phyloP scores from a whole-genome alignment of 1,140 invertebrate species.

The Drosophila oshimai region DNA sequence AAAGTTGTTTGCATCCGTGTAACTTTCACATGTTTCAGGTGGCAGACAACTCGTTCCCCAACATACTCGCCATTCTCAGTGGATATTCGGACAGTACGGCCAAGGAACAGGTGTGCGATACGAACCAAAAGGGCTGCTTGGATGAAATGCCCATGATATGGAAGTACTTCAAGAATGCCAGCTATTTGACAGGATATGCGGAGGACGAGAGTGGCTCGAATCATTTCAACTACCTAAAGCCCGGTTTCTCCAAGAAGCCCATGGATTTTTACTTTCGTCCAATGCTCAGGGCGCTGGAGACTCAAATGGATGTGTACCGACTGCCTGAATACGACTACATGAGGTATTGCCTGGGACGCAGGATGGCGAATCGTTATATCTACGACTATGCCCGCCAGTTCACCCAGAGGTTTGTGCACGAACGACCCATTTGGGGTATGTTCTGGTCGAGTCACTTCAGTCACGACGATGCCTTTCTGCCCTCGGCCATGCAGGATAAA shows the following conservation, averaged over 20 bases:
- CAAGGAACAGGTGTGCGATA: conserved; percentile 83
- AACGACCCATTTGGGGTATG: conserved; percentile 87
- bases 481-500: conserved; percentile 86
- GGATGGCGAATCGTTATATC: conserved; percentile 84
- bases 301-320: conserved; percentile 1
- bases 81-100: conserved; percentile 84
- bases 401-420: conserved; percentile 66
- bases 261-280: conserved; percentile 92
- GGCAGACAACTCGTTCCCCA: conserved; percentile 91
- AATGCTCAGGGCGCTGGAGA: conserved; percentile 86
- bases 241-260: conserved; percentile 90
- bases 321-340: conserved; percentile 5
- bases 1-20: too few species aligned
- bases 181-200: conserved; percentile 90
- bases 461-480: conserved; percentile 89
- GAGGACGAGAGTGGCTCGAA: conserved; percentile 90
- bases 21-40: conserved; percentile 80
- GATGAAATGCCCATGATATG: conserved; percentile 90
- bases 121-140: conserved; percentile 83
- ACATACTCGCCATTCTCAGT: conserved; percentile 89
- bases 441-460: conserved; percentile 91
- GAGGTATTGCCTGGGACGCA: conserved; percentile 84
- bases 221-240: conserved; percentile 90
- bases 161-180: conserved; percentile 88
- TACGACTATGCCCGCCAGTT: conserved; percentile 85